Percentiles rank a stretch among this genome's conserved stretches.
These are phyloP conservation scores for Herpetotheres cachinnans DNA, from an alignment of 2,113 vertebrate species.

Conservation along the genomic window DNA sequence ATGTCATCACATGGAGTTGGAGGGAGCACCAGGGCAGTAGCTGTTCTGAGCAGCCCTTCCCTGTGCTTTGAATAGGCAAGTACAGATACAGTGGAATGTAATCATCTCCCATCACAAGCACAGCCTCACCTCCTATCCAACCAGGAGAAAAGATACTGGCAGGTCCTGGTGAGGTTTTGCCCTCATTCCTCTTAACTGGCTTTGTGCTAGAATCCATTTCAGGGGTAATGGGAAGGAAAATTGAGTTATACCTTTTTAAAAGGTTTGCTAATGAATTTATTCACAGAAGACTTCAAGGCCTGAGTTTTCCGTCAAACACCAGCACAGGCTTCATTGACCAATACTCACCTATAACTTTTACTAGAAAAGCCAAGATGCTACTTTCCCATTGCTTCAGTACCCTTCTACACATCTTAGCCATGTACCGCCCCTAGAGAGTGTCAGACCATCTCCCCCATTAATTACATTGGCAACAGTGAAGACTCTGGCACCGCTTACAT, in stretches of 20 bases:
- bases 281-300: conserved; percentile 20
- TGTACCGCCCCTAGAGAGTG: neutral
- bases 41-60: neutral
- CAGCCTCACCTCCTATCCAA: neutral
- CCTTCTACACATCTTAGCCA: neutral
- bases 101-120: neutral
- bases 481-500: neutral
- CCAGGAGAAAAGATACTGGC: neutral
- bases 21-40: neutral
- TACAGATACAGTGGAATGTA: neutral
- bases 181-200: conserved; percentile 12
- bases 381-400: neutral
- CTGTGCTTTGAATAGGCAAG: neutral
- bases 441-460: neutral
- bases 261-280: conserved; percentile 55
- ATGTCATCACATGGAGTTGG: neutral
- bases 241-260: conserved; percentile 45
- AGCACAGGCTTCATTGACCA: conserved; percentile 11
- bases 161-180: conserved; percentile 6
- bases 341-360: neutral
- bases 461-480: neutral
- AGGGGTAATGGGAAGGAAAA: conserved; percentile 53
- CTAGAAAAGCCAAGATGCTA: neutral
- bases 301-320: conserved; percentile 30
- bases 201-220: conserved; percentile 38